A percentile compares a stretch with the other conserved stretches of the same genome.
These are phyloP conservation scores for Spodoptera littoralis DNA, from an alignment of 2,888 invertebrate genomes.

Conservation along the genomic window DNA sequence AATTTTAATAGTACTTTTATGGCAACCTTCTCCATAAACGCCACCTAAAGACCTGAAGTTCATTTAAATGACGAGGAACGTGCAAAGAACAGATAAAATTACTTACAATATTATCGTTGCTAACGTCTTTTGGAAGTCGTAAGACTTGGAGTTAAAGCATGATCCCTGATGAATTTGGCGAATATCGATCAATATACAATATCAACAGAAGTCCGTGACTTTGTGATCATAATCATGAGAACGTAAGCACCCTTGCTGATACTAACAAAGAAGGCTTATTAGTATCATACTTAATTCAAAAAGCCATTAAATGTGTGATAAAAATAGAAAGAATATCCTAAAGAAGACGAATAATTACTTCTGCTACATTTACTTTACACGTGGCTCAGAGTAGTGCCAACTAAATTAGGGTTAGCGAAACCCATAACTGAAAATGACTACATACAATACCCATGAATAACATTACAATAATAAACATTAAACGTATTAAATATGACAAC, in stretches of 20 bases:
- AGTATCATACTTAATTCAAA: too few relatives aligned
- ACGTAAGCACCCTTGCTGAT: too few relatives aligned
- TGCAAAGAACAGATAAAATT: conserved; percentile 26
- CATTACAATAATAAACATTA: not conserved
- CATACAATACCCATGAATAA: too few relatives aligned
- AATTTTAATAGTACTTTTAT: conserved; percentile 31
- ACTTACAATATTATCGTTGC: conserved; percentile 31
- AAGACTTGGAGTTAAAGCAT: conserved; percentile 10
- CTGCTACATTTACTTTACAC: conserved; percentile 11
- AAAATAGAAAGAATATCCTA: not conserved
- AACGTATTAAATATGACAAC: conserved; percentile 24
- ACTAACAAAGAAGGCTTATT: too few relatives aligned
- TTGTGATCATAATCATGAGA: too few relatives aligned
- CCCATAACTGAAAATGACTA: conserved; percentile 20
- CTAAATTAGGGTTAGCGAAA: conserved; percentile 25
- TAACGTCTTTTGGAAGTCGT: conserved; percentile 8
- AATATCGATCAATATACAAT: conserved; percentile 9
- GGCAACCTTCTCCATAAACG: conserved; percentile 25
- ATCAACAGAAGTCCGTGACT: too few relatives aligned
- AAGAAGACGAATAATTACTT: conserved; percentile 18
- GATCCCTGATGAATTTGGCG: conserved; percentile 7
- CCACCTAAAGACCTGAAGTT: conserved; percentile 21
- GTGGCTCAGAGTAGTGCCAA: conserved; percentile 37
- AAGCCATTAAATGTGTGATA: too few relatives aligned
- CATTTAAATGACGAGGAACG: conserved; percentile 14